Evolutionary conservation across 2,113 vertebrate species (phyloP).

Genomic region (Ctenodactylus gundi): DNA sequence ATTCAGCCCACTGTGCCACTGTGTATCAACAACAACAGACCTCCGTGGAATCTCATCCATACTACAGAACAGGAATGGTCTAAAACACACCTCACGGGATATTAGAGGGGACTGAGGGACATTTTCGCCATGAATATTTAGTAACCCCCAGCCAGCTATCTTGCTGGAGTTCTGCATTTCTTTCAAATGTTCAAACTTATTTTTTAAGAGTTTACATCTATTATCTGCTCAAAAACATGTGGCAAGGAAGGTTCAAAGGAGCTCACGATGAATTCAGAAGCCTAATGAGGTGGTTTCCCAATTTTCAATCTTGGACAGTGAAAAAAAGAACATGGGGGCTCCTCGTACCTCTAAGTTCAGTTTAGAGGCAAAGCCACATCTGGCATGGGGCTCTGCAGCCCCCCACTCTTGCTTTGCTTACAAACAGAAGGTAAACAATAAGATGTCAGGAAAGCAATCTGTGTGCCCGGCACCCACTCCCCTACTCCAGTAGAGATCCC

Average conservation of each 20-base stretch:
- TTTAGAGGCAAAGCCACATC: neutral
- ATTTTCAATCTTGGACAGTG: neutral
- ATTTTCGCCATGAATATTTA: neutral
- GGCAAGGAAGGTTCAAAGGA: neutral
- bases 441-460: neutral
- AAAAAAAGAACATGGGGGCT: neutral
- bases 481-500: neutral
- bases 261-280: neutral
- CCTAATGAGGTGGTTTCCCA: neutral
- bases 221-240: neutral
- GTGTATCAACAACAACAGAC: constrained; percentile 21
- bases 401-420: neutral
- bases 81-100: neutral
- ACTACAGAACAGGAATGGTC: fast-evolving
- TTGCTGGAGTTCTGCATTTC: neutral
- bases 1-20: constrained; percentile 20
- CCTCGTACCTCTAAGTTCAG: neutral
- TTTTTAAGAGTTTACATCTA: neutral
- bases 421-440: neutral
- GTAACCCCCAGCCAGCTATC: neutral
- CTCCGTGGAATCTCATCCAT: neutral
- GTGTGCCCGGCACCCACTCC: neutral
- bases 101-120: neutral
- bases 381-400: neutral
- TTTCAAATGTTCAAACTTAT: neutral